Evolutionary conservation across 1,140 invertebrate genomes (phyloP).

Genomic region (Aleiodes sp.): DNA sequence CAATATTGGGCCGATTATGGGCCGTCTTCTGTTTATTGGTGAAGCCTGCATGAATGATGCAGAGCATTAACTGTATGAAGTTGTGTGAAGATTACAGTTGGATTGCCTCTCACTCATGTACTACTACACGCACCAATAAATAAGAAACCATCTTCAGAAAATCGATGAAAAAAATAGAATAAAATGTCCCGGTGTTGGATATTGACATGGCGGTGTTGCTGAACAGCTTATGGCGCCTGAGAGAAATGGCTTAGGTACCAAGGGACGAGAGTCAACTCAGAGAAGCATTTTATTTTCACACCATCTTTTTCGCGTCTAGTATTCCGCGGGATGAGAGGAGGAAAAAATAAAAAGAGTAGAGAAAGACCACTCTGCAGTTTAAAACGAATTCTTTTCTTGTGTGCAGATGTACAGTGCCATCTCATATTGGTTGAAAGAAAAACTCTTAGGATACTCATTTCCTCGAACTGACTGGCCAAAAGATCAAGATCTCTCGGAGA

Average conservation of each 20-base stretch:
- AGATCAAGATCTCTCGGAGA: neutral
- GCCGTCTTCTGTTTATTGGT: no score
- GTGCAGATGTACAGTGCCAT: neutral
- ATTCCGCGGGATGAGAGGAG: neutral
- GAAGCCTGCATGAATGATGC: no score
- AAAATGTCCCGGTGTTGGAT: neutral
- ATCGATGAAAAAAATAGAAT: neutral
- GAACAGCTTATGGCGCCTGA: neutral
- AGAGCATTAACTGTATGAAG: no score
- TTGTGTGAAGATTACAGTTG: no score
- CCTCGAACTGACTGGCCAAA: neutral
- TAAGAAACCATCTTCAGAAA: conserved; percentile 9
- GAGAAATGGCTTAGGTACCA: neutral
- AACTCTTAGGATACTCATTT: conserved; percentile 3
- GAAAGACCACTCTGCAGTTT: neutral
- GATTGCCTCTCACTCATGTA: no score
- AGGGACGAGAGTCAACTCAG: neutral
- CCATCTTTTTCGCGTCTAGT: neutral
- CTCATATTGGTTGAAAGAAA: neutral
- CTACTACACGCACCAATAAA: no score
- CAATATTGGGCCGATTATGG: no score
- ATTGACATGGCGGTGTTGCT: neutral
- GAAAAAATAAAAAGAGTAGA: neutral
- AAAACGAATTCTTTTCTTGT: neutral
- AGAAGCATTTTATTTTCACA: neutral